Evolutionary conservation across 2,888 invertebrate species (phyloP), one percentile per base, ranked within the genome.

Genomic region (Drosophila macrospina): DNA sequence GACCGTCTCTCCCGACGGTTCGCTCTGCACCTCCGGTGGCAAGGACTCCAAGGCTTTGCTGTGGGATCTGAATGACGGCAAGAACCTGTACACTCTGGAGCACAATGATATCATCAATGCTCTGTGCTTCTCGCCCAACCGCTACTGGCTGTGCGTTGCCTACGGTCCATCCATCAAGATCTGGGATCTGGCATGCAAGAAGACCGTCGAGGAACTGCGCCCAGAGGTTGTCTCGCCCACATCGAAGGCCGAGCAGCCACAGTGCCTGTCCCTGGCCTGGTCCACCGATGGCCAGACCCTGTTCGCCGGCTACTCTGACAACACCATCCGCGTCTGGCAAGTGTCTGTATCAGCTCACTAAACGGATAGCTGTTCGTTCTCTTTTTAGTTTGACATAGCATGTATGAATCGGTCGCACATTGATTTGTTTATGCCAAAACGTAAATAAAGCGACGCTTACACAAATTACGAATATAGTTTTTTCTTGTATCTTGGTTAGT

Each of bases 1-100:
- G 5, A 99, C 99, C 0, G 99, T 99, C 50, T 99, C 99, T 47
- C 99, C 99, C 85, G 99, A 99, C 93, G 99, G 99, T 90, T 99
- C 99, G 1, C 95, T 99, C 36, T 99, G 99, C 91, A 99, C 99
- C n/a, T 99, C 98, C 72, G 99, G 99, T 92, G 99, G 99, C 91
- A 99, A 99, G 96, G 99, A 99, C 93, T 98, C 98, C 93, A 98
- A 98, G 93, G 99, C 99, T 8, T 98, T 99, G 97, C 94, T 99
- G 80, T 99, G 99, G 99, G 99, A 99, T 93, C 94, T 99, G 92
- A 99, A 99, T 93, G 99, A 99, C 92, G 99, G 98, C 93, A 99
- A 99, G 93, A 99, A 99, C 93, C 94, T 99, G 91, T 99, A 99
- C 94, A 99, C 99, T 11, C 93, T 99, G 90, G 98, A 99, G 92